These are phyloP conservation scores for Chrysopa pallens DNA, from an alignment of 1,140 invertebrate genomes.

Conservation along the genomic window DNA sequence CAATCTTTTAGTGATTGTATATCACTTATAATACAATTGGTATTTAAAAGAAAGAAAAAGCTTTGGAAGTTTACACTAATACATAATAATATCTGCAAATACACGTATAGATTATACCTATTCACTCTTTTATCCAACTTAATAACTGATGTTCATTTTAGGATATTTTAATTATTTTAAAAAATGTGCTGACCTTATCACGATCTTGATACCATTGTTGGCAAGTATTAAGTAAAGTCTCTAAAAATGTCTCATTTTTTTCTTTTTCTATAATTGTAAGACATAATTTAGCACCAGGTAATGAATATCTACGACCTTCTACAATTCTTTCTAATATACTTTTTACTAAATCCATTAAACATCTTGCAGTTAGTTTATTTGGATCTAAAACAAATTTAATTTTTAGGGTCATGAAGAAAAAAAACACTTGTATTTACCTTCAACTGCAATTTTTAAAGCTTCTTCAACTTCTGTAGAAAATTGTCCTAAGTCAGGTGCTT, in stretches of 20 bases:
- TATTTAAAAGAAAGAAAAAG: no score
- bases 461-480: slow-evolving; percentile 53
- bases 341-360: slow-evolving; percentile 67
- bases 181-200: slow-evolving; percentile 35
- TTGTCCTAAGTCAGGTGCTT: slow-evolving; percentile 51
- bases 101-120: no score
- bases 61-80: no score
- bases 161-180: no score
- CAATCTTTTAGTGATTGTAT: no score
- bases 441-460: slow-evolving; percentile 48
- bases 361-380: slow-evolving; percentile 53
- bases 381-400: slow-evolving; percentile 37
- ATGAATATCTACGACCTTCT: slow-evolving; percentile 56
- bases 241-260: slow-evolving; percentile 69
- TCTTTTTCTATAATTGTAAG: slow-evolving; percentile 74
- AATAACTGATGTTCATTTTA: no score
- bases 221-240: slow-evolving; percentile 71
- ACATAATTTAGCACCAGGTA: slow-evolving; percentile 62
- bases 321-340: slow-evolving; percentile 61
- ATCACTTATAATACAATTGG: no score
- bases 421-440: slow-evolving; percentile 24
- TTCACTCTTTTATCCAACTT: no score
- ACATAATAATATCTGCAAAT: no score
- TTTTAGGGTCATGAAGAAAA: background rate
- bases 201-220: slow-evolving; percentile 80